Evolutionary conservation across 1,140 invertebrate genomes (phyloP).

Genomic region (Thrips palmi): DNA sequence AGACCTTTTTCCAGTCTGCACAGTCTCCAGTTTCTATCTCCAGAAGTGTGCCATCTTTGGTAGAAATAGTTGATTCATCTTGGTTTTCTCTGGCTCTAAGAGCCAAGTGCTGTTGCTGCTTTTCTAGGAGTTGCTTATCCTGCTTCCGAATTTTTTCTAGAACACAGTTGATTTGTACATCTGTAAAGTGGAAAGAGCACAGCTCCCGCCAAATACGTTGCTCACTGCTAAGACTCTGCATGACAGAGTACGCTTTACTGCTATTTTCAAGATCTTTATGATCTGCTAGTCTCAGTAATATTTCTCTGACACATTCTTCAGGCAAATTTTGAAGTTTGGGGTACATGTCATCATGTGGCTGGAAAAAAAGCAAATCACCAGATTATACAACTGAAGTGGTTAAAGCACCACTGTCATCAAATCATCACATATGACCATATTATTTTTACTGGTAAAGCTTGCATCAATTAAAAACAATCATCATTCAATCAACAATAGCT

Average conservation of each 20-base stretch:
- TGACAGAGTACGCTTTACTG: conserved; percentile 46
- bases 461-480: not conserved
- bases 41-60: conserved; percentile 12
- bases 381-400: too few relatives aligned
- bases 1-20: conserved; percentile 50
- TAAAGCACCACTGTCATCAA: too few relatives aligned
- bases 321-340: conserved; percentile 79
- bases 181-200: conserved; percentile 79
- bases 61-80: conserved; percentile 13
- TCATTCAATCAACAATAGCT: conserved; percentile 8
- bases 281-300: conserved; percentile 75
- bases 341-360: conserved; percentile 66
- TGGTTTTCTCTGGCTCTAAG: too few relatives aligned
- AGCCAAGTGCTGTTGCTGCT: too few relatives aligned
- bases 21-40: conserved; percentile 24
- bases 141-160: conserved; percentile 33
- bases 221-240: conserved; percentile 67
- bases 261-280: conserved; percentile 72
- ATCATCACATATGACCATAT: too few relatives aligned
- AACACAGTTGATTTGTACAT: conserved; percentile 59
- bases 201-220: conserved; percentile 82
- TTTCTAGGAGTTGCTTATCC: too few relatives aligned
- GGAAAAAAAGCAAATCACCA: conserved; percentile 18
- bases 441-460: conserved; percentile 1
- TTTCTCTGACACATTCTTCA: conserved; percentile 80